phyloP scores from a whole-genome alignment of 2,797 vertebrate genomes.

The Liasis olivaceus region DNA sequence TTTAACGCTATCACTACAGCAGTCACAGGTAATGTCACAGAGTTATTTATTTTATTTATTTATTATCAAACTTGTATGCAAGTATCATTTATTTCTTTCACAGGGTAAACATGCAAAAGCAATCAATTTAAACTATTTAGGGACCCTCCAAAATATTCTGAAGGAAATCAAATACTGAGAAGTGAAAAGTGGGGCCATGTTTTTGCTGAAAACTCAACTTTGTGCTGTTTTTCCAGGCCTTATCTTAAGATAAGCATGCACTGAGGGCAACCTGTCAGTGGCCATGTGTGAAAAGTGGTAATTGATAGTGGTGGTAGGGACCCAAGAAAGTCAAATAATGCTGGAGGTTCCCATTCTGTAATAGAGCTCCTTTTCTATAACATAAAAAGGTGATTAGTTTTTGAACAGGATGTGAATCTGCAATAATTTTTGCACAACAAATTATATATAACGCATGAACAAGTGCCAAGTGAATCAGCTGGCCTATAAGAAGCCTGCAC shows the following conservation, averaged over 20 bases:
- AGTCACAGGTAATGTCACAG: constrained; percentile 24
- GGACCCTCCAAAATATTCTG: background rate
- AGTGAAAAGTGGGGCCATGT: background rate
- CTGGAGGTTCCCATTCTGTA: background rate
- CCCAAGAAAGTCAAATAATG: background rate
- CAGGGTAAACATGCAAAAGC: background rate
- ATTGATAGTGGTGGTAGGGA: too few relatives aligned
- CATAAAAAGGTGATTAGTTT: background rate
- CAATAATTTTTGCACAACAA: background rate
- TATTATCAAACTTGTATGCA: too few relatives aligned
- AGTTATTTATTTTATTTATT: too few relatives aligned
- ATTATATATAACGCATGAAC: background rate
- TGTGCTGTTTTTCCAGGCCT: background rate
- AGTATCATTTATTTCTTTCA: background rate
- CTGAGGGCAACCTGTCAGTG: background rate
- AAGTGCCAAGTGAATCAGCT: background rate
- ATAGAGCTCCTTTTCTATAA: background rate
- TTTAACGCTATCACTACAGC: constrained; percentile 13
- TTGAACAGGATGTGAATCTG: background rate
- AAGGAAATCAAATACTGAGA: background rate
- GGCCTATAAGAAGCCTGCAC: background rate
- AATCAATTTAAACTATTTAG: background rate
- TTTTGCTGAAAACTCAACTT: background rate
- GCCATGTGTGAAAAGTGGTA: background rate
- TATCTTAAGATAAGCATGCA: background rate